phyloP scores from a whole-genome alignment of 2,888 invertebrate genomes.

The Selenia dentaria region DNA sequence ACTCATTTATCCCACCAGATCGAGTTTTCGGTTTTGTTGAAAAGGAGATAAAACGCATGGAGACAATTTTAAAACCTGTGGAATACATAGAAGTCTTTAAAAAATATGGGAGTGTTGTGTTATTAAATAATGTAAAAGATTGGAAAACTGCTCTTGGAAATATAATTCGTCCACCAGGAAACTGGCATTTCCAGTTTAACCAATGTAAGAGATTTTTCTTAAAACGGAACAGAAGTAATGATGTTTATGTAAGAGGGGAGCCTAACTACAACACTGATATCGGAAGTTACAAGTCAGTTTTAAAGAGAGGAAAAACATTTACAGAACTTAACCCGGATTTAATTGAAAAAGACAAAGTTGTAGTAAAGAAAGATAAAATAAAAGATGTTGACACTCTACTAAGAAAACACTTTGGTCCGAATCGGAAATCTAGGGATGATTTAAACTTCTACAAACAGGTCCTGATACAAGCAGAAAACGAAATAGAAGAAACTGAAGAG shows the following conservation, averaged over 20 bases:
- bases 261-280: too few relatives aligned
- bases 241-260: slow-evolving; percentile 13
- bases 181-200: slow-evolving; percentile 29
- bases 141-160: too few relatives aligned
- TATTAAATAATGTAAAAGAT: too few relatives aligned
- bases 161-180: slow-evolving; percentile 24
- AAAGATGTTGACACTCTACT: background rate
- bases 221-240: slow-evolving; percentile 17
- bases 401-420: too few relatives aligned
- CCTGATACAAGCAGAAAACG: too few relatives aligned
- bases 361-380: background rate
- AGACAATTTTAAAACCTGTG: slow-evolving; percentile 19
- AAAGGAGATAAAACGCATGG: slow-evolving; percentile 26
- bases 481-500: too few relatives aligned
- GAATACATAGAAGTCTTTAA: slow-evolving; percentile 23
- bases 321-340: background rate
- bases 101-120: slow-evolving; percentile 11
- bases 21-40: too few relatives aligned
- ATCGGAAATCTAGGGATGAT: background rate
- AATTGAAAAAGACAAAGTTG: background rate
- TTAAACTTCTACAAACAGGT: too few relatives aligned
- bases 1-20: too few relatives aligned
- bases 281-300: too few relatives aligned
- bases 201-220: slow-evolving; percentile 22
- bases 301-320: slow-evolving; percentile 3